Evolutionary conservation across 1,140 invertebrate species (phyloP), one percentile per base, ranked within the genome.

Genomic region (Dinoponera quadriceps): DNA sequence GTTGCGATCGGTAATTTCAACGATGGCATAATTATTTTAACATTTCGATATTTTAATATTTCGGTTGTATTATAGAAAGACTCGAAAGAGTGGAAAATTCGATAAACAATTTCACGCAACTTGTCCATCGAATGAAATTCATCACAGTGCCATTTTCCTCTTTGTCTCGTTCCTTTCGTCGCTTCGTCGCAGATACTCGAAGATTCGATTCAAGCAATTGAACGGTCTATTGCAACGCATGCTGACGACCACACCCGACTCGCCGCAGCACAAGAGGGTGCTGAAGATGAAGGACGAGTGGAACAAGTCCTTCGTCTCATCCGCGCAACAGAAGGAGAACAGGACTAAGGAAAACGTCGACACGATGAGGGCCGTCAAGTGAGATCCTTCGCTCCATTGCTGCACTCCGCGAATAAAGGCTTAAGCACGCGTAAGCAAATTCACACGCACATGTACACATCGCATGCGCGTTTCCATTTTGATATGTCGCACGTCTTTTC

Each of bases 361-460:
- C 11, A 81, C 57, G 0, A 88, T 87, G 65, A 88, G 59, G n/a
- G 44, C 82, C 3, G 54, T 68, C 59, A 88, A 88, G 86, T 88
- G 65, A 88, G 86, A 80, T 60, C 22, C 49, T 77, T 57, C 49
- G 3, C 27, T 16, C 11, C 20, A 2, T 29, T 20, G 51, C 16
- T 20, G 51, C 16, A 13, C 3, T 51, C 18, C 14, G 20, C 22
- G 44, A 18, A n/a, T 25, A 18, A 55, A 27, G 51, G 33, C 0
- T 74, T 38, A 2, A 22, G n/a, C 22, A 25, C 29, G 18, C 20
- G 14, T n/a, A 22, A 57, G 33, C 38, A 44, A 44, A 44, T 44
- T 9, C 4, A n/a, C 13, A 38, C 13, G 27, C 22, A 13, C 13
- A 14, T 14, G 13, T n/a, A 54, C 49, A 29, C 2, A 27, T 69